phyloP scores from a whole-genome alignment of 2,888 invertebrate species.

The Mantis religiosa region DNA sequence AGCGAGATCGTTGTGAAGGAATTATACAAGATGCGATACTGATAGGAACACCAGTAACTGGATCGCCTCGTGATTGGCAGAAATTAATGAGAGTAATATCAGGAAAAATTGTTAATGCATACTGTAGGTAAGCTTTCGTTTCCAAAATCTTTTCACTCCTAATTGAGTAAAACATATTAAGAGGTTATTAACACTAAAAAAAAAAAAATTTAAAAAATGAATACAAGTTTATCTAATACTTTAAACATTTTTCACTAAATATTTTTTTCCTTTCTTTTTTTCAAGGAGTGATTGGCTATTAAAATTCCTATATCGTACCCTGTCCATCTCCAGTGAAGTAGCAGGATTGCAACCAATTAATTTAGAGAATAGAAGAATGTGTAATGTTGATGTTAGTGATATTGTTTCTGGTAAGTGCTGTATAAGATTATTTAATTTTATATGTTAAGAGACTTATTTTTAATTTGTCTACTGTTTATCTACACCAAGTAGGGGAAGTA shows the following conservation, averaged over 20 bases:
- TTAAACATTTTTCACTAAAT: too few species aligned
- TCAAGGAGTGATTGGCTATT: conserved; percentile 59
- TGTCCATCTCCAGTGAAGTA: conserved; percentile 55
- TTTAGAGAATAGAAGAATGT: conserved; percentile 50
- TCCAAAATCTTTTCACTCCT: not conserved
- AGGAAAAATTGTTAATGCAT: conserved; percentile 62
- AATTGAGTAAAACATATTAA: not conserved
- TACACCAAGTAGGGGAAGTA: too few species aligned
- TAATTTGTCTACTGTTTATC: too few species aligned
- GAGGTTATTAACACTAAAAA: too few species aligned
- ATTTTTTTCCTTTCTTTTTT: conserved; percentile 15
- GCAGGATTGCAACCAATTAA: conserved; percentile 57
- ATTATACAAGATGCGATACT: conserved; percentile 62
- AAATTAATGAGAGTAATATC: conserved; percentile 53
- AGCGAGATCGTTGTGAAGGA: conserved; percentile 51
- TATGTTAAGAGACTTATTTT: too few species aligned
- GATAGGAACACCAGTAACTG: conserved; percentile 60
- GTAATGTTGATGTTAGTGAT: conserved; percentile 56
- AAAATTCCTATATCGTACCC: conserved; percentile 60
- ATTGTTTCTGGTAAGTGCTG: conserved; percentile 47
- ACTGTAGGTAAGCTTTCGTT: conserved; percentile 47
- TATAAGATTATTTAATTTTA: too few species aligned
- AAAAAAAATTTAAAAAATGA: too few species aligned
- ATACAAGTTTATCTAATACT: too few species aligned
- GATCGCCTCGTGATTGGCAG: conserved; percentile 53